Percentiles rank a stretch among this genome's conserved stretches.
Evolutionary conservation across 2,888 invertebrate species (phyloP).

Genomic region (Lithosia quadra): DNA sequence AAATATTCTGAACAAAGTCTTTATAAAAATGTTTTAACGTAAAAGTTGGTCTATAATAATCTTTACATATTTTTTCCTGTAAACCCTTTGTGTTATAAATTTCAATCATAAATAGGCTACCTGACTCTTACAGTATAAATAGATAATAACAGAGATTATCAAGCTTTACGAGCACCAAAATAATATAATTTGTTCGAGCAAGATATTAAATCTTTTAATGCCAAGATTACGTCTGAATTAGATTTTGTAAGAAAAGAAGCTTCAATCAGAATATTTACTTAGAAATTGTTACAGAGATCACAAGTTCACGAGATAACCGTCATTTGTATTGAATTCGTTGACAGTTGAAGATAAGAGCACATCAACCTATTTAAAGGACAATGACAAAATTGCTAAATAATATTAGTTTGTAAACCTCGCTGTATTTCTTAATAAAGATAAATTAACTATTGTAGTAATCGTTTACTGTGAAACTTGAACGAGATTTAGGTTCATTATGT

Average conservation of each 20-base stretch:
- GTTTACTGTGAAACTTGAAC: too few species aligned
- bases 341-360: slow-evolving; percentile 64
- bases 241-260: not conserved
- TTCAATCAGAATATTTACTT: not conserved
- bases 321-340: slow-evolving; percentile 59
- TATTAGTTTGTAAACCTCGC: slow-evolving; percentile 6
- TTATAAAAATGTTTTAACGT: not conserved
- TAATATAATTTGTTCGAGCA: not conserved
- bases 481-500: too few species aligned
- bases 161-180: not conserved
- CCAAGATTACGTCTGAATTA: not conserved
- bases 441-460: not conserved
- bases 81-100: not conserved
- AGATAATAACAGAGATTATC: not conserved
- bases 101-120: not conserved
- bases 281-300: slow-evolving; percentile 62
- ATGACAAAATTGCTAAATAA: slow-evolving; percentile 44
- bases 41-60: not conserved
- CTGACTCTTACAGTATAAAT: not conserved
- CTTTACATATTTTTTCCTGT: not conserved
- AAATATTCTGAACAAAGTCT: not conserved
- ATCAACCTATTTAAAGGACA: slow-evolving; percentile 59
- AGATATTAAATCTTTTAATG: not conserved
- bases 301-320: slow-evolving; percentile 62
- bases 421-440: slow-evolving; percentile 2